Conservation (phyloP, 2,888 invertebrate species). For the Meliscaeva auricollis region DNA sequence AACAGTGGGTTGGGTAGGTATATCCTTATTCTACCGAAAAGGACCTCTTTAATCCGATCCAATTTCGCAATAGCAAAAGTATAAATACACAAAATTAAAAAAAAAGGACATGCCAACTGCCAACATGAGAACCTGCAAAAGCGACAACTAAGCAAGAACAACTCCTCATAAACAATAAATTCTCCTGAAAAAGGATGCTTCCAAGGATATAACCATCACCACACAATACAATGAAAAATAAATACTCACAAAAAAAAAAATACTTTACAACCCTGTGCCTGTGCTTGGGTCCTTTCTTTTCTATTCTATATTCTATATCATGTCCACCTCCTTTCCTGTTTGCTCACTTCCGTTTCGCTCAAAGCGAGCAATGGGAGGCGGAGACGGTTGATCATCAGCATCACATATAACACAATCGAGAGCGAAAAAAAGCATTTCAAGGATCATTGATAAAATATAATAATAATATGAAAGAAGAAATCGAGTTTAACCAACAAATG, state of each 20-base stretch:
- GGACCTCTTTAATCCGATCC: conserved; percentile 65
- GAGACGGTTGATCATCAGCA: conserved; percentile 19
- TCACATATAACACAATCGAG: conserved; percentile 50
- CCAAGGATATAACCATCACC: conserved; percentile 57
- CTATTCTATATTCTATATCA: neutral
- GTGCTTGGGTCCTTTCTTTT: conserved; percentile 6
- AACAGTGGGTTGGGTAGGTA: conserved; percentile 20
- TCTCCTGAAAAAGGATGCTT: conserved; percentile 65
- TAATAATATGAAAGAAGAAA: conserved; percentile 69
- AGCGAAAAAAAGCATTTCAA: conserved; percentile 65
- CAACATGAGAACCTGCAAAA: conserved; percentile 59
- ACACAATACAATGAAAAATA: conserved; percentile 12
- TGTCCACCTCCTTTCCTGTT: conserved; percentile 43
- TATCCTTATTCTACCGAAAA: conserved; percentile 11
- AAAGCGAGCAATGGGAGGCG: conserved; percentile 35
- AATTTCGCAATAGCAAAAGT: conserved; percentile 66
- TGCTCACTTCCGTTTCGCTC: conserved; percentile 41
- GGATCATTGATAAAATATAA: conserved; percentile 75
- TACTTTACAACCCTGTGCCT: conserved; percentile 12
- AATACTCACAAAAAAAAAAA: conserved; percentile 15
- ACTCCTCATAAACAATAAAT: conserved; percentile 63
- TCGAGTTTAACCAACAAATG: conserved; percentile 49
- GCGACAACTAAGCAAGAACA: conserved; percentile 52
- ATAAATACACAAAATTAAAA: conserved; percentile 26
- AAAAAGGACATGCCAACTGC: conserved; percentile 40